These are phyloP conservation scores for Metacarcinus magister DNA, from an alignment of 2,888 invertebrate species.

Conservation along the genomic window DNA sequence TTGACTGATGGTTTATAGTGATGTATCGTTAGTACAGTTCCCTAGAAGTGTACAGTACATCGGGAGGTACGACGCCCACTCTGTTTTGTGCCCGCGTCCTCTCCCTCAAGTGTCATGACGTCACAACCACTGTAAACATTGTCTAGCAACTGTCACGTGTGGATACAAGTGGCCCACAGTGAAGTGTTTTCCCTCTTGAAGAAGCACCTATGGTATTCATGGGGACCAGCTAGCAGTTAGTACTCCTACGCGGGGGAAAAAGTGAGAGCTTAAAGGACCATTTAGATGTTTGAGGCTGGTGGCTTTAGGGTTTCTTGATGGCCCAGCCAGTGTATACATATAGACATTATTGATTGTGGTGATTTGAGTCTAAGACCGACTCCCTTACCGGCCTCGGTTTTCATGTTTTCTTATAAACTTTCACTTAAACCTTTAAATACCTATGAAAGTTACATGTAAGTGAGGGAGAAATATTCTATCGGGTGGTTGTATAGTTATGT, in stretches of 20 bases:
- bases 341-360: background rate
- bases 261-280: background rate
- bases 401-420: no score
- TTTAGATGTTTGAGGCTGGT: background rate
- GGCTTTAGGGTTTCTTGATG: background rate
- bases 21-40: no score
- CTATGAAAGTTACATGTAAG: no score
- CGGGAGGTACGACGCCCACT: no score
- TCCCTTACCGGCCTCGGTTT: no score
- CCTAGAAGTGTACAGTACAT: no score
- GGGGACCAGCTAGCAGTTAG: background rate
- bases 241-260: background rate
- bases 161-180: background rate
- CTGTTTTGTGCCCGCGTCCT: background rate
- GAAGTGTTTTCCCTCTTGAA: background rate
- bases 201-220: background rate
- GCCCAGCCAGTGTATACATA: background rate
- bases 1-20: no score
- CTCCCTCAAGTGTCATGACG: constrained; percentile 18
- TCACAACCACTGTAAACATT: background rate
- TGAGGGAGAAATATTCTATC: no score
- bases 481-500: no score
- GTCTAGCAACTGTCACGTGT: background rate
- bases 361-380: no score
- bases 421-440: no score